These are phyloP conservation scores for Channallabes apus DNA, from an alignment of 2,797 vertebrate species.

Conservation along the genomic window DNA sequence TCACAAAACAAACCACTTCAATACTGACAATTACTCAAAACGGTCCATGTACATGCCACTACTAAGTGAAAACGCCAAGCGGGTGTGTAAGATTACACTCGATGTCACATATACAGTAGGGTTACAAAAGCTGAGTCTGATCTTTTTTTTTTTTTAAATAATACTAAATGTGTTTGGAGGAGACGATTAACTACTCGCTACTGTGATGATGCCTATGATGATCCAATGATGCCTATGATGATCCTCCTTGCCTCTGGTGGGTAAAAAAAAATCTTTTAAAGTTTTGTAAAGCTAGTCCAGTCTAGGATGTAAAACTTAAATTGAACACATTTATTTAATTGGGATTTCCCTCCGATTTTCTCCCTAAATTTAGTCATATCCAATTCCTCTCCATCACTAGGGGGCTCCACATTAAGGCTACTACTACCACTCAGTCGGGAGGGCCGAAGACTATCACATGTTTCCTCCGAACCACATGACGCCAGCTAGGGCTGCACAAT, in stretches of 20 bases:
- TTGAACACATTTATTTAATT: background rate
- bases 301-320: background rate
- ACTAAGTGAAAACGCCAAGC: background rate
- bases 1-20: background rate
- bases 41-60: background rate
- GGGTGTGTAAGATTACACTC: background rate
- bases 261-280: no score
- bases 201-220: background rate
- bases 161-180: background rate
- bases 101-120: background rate
- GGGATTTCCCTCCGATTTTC: no score
- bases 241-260: background rate
- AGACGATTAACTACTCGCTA: background rate
- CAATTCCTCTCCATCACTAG: no score
- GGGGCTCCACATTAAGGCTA: no score
- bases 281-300: background rate
- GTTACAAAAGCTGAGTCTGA: background rate
- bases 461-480: no score
- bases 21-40: background rate
- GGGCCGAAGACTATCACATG: no score
- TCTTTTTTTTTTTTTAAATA: background rate
- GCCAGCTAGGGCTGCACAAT: no score
- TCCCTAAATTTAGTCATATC: no score
- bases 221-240: background rate
- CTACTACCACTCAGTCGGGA: no score